These are phyloP conservation scores for Dolomedes plantarius DNA, from an alignment of 2,888 invertebrate genomes.

Conservation along the genomic window DNA sequence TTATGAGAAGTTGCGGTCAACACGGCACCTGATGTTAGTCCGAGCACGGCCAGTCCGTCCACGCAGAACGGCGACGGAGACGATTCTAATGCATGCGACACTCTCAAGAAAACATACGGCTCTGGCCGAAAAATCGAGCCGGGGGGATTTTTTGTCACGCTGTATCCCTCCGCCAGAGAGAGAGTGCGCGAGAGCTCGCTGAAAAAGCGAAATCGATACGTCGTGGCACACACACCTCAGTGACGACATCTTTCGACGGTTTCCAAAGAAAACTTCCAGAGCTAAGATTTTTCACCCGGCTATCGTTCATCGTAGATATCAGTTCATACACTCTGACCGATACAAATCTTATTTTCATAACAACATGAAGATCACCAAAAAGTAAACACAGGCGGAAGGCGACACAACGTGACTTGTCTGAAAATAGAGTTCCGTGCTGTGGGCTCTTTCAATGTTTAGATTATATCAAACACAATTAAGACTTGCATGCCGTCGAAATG, in stretches of 20 bases:
- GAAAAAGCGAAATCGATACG: slow-evolving; percentile 68
- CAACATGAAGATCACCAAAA: no score
- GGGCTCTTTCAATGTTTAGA: no score
- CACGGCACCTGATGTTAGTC: slow-evolving; percentile 27
- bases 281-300: background rate
- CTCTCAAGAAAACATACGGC: slow-evolving; percentile 50
- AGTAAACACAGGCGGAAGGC: background rate
- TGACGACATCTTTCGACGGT: slow-evolving; percentile 65
- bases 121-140: slow-evolving; percentile 40
- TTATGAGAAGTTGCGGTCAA: slow-evolving; percentile 54
- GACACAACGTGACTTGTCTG: no score
- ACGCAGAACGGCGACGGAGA: slow-evolving; percentile 3
- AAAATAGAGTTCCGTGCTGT: no score
- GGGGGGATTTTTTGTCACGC: slow-evolving; percentile 55
- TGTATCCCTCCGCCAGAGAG: slow-evolving; percentile 55
- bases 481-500: no score
- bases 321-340: no score
- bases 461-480: no score
- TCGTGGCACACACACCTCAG: slow-evolving; percentile 47
- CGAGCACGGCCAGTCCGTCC: slow-evolving; percentile 16
- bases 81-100: slow-evolving; percentile 21
- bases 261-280: slow-evolving; percentile 39
- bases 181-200: slow-evolving; percentile 40
- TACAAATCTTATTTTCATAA: no score
- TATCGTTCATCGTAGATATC: no score